Evolutionary conservation across 2,113 vertebrate species (phyloP).

Genomic region (Poeciliopsis prolifica): DNA sequence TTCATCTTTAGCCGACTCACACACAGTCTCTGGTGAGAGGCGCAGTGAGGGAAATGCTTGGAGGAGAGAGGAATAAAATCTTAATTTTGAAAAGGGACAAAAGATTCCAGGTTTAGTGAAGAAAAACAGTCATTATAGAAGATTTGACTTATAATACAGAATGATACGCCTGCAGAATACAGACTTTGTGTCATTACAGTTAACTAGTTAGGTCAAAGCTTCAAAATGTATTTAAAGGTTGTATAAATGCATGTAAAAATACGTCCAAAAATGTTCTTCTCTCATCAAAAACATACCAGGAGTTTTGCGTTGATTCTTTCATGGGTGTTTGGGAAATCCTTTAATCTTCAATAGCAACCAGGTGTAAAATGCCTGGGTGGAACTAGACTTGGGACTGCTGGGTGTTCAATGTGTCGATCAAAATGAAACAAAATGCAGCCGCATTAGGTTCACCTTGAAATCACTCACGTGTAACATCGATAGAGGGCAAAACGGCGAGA

Average conservation of each 20-base stretch:
- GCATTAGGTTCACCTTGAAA: conserved; percentile 75
- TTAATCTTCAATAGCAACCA: too few relatives aligned
- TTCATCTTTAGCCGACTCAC: conserved; percentile 48
- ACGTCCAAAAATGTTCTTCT: too few relatives aligned
- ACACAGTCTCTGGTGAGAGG: conserved; percentile 68
- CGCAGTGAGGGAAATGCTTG: conserved; percentile 26
- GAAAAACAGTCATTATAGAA: background rate
- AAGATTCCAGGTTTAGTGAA: background rate
- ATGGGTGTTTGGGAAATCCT: too few relatives aligned
- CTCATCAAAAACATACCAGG: too few relatives aligned
- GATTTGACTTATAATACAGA: too few relatives aligned
- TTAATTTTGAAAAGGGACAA: background rate
- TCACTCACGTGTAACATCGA: conserved; percentile 53
- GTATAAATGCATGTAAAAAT: too few relatives aligned
- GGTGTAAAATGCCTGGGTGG: too few relatives aligned
- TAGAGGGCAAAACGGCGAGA: conserved; percentile 6
- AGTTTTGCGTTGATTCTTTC: too few relatives aligned
- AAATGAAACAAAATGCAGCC: conserved; percentile 70
- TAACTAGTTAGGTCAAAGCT: too few relatives aligned
- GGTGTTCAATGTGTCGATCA: conserved; percentile 79
- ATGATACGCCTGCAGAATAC: too few relatives aligned
- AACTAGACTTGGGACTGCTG: conserved; percentile 76
- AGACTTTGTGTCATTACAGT: too few relatives aligned
- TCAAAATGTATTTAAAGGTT: too few relatives aligned
- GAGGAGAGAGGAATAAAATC: background rate